phyloP scores from a whole-genome alignment of 2,113 vertebrate species.

The Mixornis gularis region DNA sequence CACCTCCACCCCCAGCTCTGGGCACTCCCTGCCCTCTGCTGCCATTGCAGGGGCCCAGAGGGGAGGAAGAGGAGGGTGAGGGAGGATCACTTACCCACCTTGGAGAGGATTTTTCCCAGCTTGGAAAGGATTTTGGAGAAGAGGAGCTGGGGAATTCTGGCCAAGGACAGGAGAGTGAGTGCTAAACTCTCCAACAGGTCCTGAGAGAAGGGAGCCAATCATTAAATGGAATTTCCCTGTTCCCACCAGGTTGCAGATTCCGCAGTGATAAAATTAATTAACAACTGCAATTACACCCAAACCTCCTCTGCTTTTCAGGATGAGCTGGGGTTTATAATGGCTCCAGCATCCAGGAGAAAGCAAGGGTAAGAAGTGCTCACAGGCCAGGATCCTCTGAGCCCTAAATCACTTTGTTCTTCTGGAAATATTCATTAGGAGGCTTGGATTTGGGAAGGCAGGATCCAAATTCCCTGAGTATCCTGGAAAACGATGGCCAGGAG shows the following conservation, averaged over 20 bases:
- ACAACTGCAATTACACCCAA: not conserved
- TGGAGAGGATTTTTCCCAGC: not conserved
- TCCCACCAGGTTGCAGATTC: not conserved
- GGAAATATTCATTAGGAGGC: not conserved
- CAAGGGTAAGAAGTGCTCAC: not conserved
- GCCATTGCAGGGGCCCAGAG: not conserved
- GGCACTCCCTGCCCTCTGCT: not conserved
- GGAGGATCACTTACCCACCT: not conserved
- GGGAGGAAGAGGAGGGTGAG: not conserved
- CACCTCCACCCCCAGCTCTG: not conserved
- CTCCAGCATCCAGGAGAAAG: not conserved
- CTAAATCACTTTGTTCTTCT: not conserved
- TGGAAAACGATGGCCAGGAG: not conserved
- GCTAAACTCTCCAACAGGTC: not conserved
- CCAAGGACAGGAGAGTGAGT: not conserved
- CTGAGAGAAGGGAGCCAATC: not conserved
- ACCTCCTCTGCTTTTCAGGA: not conserved
- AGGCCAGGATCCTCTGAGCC: not conserved
- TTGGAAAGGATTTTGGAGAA: not conserved
- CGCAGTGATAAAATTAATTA: constrained; percentile 25
- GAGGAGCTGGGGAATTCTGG: not conserved
- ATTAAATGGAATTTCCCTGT: not conserved
- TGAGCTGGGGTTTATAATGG: not conserved
- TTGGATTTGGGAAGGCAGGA: not conserved
- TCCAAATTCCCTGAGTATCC: not conserved